These are phyloP conservation scores for Lutraria lutraria DNA, from an alignment of 2,888 invertebrate genomes.

Conservation along the genomic window DNA sequence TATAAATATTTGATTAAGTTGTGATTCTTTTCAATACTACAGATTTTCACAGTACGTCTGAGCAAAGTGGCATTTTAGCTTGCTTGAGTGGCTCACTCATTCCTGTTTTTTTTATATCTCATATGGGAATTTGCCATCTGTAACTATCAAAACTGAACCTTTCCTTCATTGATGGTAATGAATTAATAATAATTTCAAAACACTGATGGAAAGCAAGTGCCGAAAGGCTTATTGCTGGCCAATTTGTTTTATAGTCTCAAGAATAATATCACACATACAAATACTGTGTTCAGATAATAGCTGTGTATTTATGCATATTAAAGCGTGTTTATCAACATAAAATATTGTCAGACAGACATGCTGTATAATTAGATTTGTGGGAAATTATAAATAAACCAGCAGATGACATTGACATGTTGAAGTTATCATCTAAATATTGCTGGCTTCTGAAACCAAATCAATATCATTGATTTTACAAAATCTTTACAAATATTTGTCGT, in stretches of 20 bases:
- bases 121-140: no score
- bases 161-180: no score
- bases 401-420: slow-evolving; percentile 15
- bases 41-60: no score
- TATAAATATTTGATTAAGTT: no score
- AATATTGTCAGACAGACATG: background rate
- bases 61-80: no score
- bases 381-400: slow-evolving; percentile 20
- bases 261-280: slow-evolving; percentile 14
- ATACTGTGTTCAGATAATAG: slow-evolving; percentile 1
- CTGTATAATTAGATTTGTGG: background rate
- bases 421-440: slow-evolving; percentile 12
- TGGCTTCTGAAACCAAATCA: background rate
- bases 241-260: background rate
- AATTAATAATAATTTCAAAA: background rate
- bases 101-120: no score
- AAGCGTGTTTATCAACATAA: slow-evolving; percentile 3
- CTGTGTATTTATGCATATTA: slow-evolving; percentile 4
- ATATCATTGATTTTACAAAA: slow-evolving; percentile 22
- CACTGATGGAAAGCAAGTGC: background rate
- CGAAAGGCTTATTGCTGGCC: background rate
- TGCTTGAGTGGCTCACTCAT: no score
- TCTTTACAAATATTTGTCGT: slow-evolving; percentile 25
- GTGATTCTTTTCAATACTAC: no score
- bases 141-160: no score